phyloP scores from a whole-genome alignment of 2,113 vertebrate species.

The Hemibagrus wyckioides region DNA sequence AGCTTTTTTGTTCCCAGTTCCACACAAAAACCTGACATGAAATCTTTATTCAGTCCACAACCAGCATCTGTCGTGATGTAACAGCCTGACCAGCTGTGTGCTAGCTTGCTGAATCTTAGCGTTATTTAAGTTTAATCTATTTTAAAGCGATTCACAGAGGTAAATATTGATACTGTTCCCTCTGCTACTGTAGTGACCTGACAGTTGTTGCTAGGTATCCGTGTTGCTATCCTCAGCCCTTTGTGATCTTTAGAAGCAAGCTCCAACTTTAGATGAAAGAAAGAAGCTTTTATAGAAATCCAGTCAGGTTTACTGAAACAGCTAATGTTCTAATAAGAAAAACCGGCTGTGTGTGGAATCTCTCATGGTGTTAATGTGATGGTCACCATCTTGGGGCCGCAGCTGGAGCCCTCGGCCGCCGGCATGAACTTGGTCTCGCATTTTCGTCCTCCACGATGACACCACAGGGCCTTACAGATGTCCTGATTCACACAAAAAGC shows the following conservation, averaged over 20 bases:
- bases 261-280: not conserved
- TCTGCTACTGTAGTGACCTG: not conserved
- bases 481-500: constrained; percentile 71
- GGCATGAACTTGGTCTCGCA: constrained; percentile 95
- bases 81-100: not conserved
- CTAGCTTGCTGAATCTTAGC: not conserved
- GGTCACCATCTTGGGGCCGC: constrained; percentile 84
- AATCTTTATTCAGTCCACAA: not conserved
- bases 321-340: not conserved
- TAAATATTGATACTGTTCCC: not conserved
- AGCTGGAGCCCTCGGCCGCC: constrained; percentile 85
- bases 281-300: not conserved
- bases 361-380: constrained; percentile 21
- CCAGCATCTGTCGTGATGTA: not conserved
- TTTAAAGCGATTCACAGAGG: not conserved
- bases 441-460: constrained; percentile 87
- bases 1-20: not conserved
- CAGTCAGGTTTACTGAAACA: not conserved
- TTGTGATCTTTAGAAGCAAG: not conserved
- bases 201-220: not conserved
- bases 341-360: not conserved
- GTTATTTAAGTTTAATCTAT: not conserved
- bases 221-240: not conserved
- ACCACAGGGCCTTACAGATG: constrained; percentile 92
- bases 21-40: not conserved